Percentiles rank a stretch among this genome's conserved stretches.
Evolutionary conservation across 2,797 vertebrate genomes (phyloP).

Genomic region (Galago senegalensis): DNA sequence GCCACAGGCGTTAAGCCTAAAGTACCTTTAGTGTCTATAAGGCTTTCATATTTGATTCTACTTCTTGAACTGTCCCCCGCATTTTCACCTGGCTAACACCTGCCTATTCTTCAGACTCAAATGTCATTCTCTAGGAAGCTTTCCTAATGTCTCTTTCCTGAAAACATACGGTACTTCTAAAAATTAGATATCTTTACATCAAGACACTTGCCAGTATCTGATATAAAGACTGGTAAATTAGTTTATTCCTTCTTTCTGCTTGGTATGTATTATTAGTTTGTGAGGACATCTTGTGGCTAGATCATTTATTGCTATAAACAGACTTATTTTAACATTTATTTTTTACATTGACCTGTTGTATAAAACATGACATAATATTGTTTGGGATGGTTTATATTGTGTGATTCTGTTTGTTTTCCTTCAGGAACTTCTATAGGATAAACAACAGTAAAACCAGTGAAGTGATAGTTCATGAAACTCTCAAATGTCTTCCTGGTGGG

Average conservation of each 20-base stretch:
- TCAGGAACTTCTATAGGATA: not conserved
- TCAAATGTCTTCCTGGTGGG: not conserved
- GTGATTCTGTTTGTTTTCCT: not conserved
- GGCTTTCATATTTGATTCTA: not conserved
- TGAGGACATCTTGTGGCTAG: conserved; percentile 42
- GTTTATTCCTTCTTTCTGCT: not conserved
- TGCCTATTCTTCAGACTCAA: not conserved
- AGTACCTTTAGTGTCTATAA: not conserved
- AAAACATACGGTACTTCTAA: not conserved
- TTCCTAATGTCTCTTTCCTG: not conserved
- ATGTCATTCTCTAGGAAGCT: not conserved
- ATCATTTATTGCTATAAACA: not conserved
- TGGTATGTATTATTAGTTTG: not conserved
- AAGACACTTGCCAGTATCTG: not conserved
- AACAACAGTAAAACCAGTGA: not conserved
- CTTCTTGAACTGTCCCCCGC: not conserved
- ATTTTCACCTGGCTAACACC: not conserved
- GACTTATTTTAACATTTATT: not conserved
- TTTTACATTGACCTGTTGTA: not conserved
- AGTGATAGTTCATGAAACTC: not conserved
- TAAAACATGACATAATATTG: not conserved
- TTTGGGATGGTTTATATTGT: not conserved
- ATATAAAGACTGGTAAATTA: not conserved
- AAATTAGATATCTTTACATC: not conserved
- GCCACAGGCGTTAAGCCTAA: not conserved